A percentile compares a stretch with the other conserved stretches of the same genome.
Evolutionary conservation across 1,140 invertebrate species (phyloP).

Genomic region (Leptestheria dahalacensis): DNA sequence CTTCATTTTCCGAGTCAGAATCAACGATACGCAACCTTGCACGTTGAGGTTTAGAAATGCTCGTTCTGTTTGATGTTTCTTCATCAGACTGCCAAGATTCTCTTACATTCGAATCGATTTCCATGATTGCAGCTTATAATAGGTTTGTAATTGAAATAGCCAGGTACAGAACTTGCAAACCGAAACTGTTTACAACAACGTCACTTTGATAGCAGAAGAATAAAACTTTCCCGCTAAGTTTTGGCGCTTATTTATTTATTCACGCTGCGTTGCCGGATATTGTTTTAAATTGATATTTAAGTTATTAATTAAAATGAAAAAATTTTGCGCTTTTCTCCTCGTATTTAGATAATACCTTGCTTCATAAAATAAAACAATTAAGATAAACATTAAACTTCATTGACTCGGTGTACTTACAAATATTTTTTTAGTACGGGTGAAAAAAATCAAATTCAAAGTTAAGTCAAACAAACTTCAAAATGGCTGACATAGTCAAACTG

Average conservation of each 20-base stretch:
- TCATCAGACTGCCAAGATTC: neutral
- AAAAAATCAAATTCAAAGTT: too few relatives aligned
- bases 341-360: too few relatives aligned
- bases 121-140: neutral
- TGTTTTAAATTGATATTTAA: too few relatives aligned
- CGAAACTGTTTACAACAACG: too few relatives aligned
- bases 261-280: neutral
- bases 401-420: too few relatives aligned
- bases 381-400: too few relatives aligned
- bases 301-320: too few relatives aligned
- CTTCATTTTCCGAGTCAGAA: neutral
- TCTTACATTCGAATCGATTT: neutral
- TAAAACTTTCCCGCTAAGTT: neutral
- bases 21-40: neutral
- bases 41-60: neutral
- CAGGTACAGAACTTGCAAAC: too few relatives aligned
- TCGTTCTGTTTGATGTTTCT: neutral
- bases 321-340: too few relatives aligned
- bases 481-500: neutral
- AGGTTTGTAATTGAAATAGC: too few relatives aligned
- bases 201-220: neutral
- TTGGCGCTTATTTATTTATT: neutral
- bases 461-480: neutral
- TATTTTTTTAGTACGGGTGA: too few relatives aligned
- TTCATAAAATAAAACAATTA: too few relatives aligned